Conservation (phyloP, 1,140 invertebrate species). For the Zophobas morio region DNA sequence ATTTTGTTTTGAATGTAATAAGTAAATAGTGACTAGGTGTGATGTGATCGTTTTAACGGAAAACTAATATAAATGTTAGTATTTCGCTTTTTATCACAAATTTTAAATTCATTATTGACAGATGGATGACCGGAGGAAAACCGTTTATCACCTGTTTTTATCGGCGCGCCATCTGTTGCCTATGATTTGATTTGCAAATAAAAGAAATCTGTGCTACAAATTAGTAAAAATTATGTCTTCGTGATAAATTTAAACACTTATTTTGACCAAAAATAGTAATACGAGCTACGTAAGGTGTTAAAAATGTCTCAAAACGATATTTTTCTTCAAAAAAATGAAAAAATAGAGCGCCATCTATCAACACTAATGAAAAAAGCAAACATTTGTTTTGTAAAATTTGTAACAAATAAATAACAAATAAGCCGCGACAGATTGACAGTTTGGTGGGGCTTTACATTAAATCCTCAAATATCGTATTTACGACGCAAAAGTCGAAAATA, state of each 20-base stretch:
- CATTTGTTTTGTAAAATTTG: no score
- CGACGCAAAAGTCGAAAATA: no score
- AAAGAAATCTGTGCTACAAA: no score
- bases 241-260: no score
- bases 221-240: no score
- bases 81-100: conserved; percentile 6
- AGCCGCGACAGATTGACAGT: no score
- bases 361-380: neutral
- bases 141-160: conserved; percentile 16
- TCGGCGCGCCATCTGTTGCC: conserved; percentile 7
- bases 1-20: neutral
- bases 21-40: conserved; percentile 29
- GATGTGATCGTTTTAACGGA: conserved; percentile 1
- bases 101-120: conserved; percentile 37
- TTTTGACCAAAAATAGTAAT: no score
- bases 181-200: neutral
- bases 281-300: no score
- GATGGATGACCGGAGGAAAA: conserved; percentile 20
- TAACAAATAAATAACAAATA: no score
- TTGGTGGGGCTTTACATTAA: no score
- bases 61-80: neutral
- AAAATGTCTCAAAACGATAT: no score
- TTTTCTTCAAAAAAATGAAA: neutral
- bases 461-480: no score
- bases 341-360: neutral